Base-by-base conservation (phyloP, 2,113 vertebrate species). In the Scomber colias region DNA sequence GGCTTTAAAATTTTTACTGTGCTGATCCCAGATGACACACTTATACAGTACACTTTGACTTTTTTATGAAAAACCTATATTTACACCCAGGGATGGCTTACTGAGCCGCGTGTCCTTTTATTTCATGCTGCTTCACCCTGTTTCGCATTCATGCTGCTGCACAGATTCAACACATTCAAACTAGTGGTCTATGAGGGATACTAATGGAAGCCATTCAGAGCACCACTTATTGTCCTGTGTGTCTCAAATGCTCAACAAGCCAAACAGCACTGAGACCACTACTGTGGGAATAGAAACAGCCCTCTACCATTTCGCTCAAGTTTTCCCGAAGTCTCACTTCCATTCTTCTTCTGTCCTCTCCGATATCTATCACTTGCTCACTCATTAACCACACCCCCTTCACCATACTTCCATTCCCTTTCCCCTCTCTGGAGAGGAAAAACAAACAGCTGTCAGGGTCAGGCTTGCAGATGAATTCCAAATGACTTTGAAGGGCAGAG, bases 361-460 rank as follows among this genome's bases (percentile, higher is more conserved):
- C 19, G 45, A 84, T 90, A 87, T 90, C 67, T 86, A 82, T 90
- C 87, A 78, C 84, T 83, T 87, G 88, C 77, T 86, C 81, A 77
- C 69, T 89, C 84, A 90, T 90, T 91, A 87, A 77, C 85, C 77
- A 76, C 83, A 68, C 77, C 35, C 19, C 45, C 31, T 16, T 31
- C 21, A 3, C 87, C 69, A 78, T 87, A 66, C 48, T 65, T 81
- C 87, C 59, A 79, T 87, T 76, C 51, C 86, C 78, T 80, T 80
- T 85, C 50, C 79, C 75, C 77, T 87, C 89, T 90, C 86, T 10
- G 16, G 89, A 90, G 89, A 80, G 73, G 87, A 86, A 91, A 92
- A 92, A 92, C 89, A 92, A 93, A 92, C 90, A 94, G 90, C 90
- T 91, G 93, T 90, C 93, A 93, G 91, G 93, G 92, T 94, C 93